Evolutionary conservation across 1,140 invertebrate genomes (phyloP), one percentile per base, ranked within the genome.

Genomic region (Drosophila arawakana): DNA sequence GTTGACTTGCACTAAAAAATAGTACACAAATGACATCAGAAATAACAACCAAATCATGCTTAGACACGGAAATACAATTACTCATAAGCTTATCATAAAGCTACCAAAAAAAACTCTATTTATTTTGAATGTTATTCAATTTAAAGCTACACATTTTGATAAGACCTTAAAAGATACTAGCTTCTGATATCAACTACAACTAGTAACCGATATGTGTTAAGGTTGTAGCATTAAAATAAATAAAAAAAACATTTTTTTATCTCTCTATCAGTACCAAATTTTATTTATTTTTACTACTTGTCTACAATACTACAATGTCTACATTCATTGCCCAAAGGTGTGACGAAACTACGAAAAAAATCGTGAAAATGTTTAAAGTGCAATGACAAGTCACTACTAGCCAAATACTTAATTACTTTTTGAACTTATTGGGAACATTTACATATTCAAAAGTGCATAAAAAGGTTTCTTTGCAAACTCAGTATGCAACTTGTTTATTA

Each of bases 301-400:
- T 9, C 54, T n/a, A 44, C 54, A 34, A 39, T 39, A 41, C 47
- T 63, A 25, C 35, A 54, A 21, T 21, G 18, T 21, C 18, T 21
- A 2, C 18, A 21, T 21, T 21, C 18, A 21, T 21, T 21, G 18
- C 18, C 37, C 43, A 54, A 41, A 21, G 35, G 46, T 15, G 37
- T 52, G 44, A 54, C 37, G 44, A 44, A 66, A 52, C 44, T 49
- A 66, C 9, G 25, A 5, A 66, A 21, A 52, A 59, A 50, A 13
- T 37, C 39, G 10, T 9, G 61, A 44, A 60, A 60, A 46, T 67
- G 60, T 73, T 54, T 60, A 55, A 21, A 57, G 7, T 54, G 7
- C 9, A 59, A 7, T 35, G 49, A 46, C 54, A 52, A 47, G 55
- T 67, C 39, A 54, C 1, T 47, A 1, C 18, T 21, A 21, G 18